Evolutionary conservation across 2,888 invertebrate species (phyloP).

Genomic region (Xylocampa areola): DNA sequence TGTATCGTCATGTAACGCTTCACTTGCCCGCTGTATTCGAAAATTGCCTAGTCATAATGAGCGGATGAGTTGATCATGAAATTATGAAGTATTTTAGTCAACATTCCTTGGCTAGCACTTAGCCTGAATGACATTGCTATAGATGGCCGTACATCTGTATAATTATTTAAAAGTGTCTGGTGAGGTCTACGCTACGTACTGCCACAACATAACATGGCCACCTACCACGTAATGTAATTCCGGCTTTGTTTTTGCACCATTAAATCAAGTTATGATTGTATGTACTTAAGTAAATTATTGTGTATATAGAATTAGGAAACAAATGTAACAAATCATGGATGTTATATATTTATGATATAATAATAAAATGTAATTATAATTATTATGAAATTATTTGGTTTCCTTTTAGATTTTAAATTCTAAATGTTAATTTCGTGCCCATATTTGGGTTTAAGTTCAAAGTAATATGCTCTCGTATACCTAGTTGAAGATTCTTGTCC

Average conservation of each 20-base stretch:
- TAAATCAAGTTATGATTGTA: slow-evolving; percentile 61
- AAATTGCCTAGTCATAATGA: slow-evolving; percentile 84
- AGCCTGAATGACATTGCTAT: slow-evolving; percentile 41
- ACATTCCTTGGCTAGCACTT: slow-evolving; percentile 59
- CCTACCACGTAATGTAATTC: slow-evolving; percentile 29
- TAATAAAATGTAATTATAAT: slow-evolving; percentile 59
- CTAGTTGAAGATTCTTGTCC: no score
- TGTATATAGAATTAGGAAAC: slow-evolving; percentile 70
- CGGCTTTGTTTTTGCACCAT: slow-evolving; percentile 53
- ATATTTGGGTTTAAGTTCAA: no score
- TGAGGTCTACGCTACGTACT: neutral
- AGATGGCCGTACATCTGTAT: neutral
- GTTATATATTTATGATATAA: slow-evolving; percentile 62
- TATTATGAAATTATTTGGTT: slow-evolving; percentile 24
- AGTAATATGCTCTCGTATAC: no score
- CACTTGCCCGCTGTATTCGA: slow-evolving; percentile 75
- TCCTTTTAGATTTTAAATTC: neutral
- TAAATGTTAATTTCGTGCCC: no score
- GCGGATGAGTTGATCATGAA: slow-evolving; percentile 69
- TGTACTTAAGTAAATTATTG: slow-evolving; percentile 83
- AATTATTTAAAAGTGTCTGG: neutral
- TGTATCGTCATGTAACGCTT: slow-evolving; percentile 55
- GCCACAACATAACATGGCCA: neutral
- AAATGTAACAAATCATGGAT: slow-evolving; percentile 62
- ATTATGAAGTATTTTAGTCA: slow-evolving; percentile 52